Conservation (phyloP, 1,140 invertebrate species). For the Leptonema lineaticorne region DNA sequence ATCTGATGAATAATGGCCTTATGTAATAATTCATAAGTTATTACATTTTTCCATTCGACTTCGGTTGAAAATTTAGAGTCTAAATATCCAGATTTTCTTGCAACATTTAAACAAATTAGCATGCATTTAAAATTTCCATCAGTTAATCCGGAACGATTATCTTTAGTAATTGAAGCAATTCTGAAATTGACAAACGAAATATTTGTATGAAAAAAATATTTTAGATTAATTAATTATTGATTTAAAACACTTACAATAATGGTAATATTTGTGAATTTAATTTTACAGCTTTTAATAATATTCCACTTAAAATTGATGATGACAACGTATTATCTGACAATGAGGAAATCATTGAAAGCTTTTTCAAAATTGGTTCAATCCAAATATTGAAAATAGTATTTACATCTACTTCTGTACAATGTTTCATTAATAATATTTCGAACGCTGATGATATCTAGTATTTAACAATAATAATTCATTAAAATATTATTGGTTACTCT, state of each 20-base stretch:
- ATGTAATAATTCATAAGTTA: conserved; percentile 45
- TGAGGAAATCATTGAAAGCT: conserved; percentile 30
- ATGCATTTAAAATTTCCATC: conserved; percentile 46
- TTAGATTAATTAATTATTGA: not conserved
- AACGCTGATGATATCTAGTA: conserved; percentile 47
- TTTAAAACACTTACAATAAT: conserved; percentile 40
- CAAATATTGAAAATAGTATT: conserved; percentile 43
- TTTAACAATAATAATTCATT: conserved; percentile 6
- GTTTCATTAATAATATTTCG: conserved; percentile 45
- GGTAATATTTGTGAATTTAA: conserved; percentile 44
- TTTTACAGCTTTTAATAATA: conserved; percentile 45
- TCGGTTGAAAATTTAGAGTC: conserved; percentile 24
- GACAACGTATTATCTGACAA: conserved; percentile 37
- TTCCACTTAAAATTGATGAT: conserved; percentile 44
- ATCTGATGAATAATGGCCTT: conserved; percentile 44
- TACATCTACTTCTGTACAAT: conserved; percentile 39
- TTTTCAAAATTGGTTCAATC: conserved; percentile 44
- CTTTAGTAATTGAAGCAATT: conserved; percentile 23
- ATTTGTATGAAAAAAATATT: not conserved
- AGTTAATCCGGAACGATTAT: not conserved
- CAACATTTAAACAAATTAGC: conserved; percentile 47
- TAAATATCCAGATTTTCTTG: conserved; percentile 43
- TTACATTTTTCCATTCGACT: conserved; percentile 44
- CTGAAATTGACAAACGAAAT: conserved; percentile 19
- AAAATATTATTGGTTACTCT: not conserved